Base-by-base conservation (phyloP, 2,113 vertebrate species). In the Ivindomyrus marchei region DNA sequence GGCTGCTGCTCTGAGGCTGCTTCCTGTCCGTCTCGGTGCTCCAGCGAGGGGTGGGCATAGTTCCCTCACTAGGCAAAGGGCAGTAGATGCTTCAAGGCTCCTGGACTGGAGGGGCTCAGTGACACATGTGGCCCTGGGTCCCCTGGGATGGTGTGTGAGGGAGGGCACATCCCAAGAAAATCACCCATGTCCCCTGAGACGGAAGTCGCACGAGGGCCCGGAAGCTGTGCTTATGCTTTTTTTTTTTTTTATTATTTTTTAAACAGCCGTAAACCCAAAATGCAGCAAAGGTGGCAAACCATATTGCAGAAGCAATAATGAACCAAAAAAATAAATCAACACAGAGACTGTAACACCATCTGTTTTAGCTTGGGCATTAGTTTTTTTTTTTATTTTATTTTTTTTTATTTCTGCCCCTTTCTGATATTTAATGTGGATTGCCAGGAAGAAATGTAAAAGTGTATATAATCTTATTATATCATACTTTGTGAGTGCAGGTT, bases 231-330 rank as follows among this genome's bases (percentile, higher is more conserved):
- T 39, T 8, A 89, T 39, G 83, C 53, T 45, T 7, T 45, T 93
- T 91, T 7, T 45, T 93, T 91, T 92, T 85, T 49, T 19, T 47
- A 42, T 42, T 91, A 93, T 93, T 92, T 87, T 94, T 92, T 88
- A 90, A 90, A 89, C 90, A 89, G 90, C 90, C 52, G 56, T 85
- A 50, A 11, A 24, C 42, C 91, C 70, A 62, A 90, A 92, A 90
- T 92, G 92, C 92, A 90, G 88, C 89, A 90, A 93, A 46, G 83
- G 36, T 83, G 77, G 77, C 77, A 83, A 93, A 94, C 92, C 89
- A 87, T 85, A 89, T 95, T 95, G 95, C 94, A 95, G 93, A 94
- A 97, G 97, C 97, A 97, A 97, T 97, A 97, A 97, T 94, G 95
- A 95, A 96, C 96, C 95, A 95, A 96, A 97, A 94, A 92, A 49